Conservation (phyloP, 53 echinoderm and acorn worm genomes). For the Hippasteria phrygiana region DNA sequence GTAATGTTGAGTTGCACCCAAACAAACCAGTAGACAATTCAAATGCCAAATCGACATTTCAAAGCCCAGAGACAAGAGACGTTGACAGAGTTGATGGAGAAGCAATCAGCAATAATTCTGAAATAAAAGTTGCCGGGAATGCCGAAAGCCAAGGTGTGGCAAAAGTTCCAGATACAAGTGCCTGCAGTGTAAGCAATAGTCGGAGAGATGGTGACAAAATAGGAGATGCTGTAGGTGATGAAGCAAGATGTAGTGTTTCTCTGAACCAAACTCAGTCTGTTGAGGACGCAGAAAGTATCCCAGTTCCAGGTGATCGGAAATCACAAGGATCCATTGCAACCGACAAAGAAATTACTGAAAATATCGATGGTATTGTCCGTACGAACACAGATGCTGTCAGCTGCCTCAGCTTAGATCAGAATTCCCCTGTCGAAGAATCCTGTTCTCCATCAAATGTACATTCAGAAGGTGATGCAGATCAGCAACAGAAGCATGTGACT, state of each 20-base stretch:
- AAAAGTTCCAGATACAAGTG: conserved; percentile 7
- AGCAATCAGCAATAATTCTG: conserved; percentile 5
- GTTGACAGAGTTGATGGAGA: not conserved
- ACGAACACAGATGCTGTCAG: conserved; percentile 3
- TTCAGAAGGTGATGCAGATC: not conserved
- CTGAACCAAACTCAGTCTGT: no score
- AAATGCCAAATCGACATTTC: not conserved
- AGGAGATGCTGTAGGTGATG: not conserved
- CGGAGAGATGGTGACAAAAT: not conserved
- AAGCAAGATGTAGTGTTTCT: not conserved
- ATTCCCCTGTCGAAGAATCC: not conserved
- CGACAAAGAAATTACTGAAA: not conserved
- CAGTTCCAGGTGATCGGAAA: not conserved
- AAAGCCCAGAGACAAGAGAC: not conserved
- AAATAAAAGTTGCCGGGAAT: not conserved
- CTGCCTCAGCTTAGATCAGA: conserved; percentile 1
- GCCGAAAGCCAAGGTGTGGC: not conserved
- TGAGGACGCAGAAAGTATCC: not conserved
- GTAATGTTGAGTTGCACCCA: no score
- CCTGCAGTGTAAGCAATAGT: conserved; percentile 30
- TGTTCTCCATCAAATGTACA: not conserved
- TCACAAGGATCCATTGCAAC: not conserved
- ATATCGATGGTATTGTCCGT: not conserved
- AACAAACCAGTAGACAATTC: not conserved
- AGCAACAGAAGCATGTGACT: not conserved